Conservation (phyloP, 1,140 invertebrate species). For the Bemisia tabaci region DNA sequence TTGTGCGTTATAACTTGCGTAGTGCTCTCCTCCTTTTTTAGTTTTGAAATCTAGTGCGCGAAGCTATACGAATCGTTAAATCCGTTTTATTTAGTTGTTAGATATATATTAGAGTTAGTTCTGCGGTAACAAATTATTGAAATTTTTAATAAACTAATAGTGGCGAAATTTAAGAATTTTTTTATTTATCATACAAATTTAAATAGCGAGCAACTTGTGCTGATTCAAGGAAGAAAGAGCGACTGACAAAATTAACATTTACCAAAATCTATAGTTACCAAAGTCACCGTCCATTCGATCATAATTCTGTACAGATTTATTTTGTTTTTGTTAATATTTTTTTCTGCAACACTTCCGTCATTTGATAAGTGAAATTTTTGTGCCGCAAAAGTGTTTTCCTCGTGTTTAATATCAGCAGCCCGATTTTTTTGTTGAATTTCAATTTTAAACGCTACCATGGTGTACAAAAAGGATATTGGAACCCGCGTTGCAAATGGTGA, state of each 20-base stretch:
- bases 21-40: not conserved
- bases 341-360: not conserved
- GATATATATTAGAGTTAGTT: not conserved
- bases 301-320: not conserved
- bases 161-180: no score
- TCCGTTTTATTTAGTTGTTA: not conserved
- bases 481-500: not conserved
- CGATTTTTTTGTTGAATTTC: not conserved
- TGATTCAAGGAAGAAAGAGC: no score
- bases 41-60: not conserved
- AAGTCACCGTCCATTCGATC: not conserved
- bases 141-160: not conserved
- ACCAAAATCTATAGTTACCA: no score
- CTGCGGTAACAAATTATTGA: not conserved
- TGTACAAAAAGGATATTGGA: not conserved
- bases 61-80: not conserved
- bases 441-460: not conserved
- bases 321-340: not conserved
- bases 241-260: no score
- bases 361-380: not conserved
- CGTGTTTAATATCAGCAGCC: not conserved
- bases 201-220: not conserved
- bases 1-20: not conserved
- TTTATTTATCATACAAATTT: not conserved
- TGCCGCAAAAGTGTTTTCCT: not conserved